Conservation (phyloP, 1,140 invertebrate species). For the Zaprionus nigranus region DNA sequence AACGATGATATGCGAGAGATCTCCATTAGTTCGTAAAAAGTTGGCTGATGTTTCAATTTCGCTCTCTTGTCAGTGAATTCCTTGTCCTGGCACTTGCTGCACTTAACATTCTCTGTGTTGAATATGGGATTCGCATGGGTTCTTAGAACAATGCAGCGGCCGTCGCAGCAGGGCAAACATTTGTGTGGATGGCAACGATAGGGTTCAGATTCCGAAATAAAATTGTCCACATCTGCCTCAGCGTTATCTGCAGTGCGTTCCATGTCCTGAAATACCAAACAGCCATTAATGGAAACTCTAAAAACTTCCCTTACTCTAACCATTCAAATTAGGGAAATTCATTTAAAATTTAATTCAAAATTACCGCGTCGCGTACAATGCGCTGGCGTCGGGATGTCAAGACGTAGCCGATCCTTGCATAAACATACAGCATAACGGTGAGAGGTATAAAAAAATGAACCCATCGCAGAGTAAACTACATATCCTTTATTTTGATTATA, state of each 20-base stretch:
- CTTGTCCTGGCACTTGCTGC: slow-evolving; percentile 59
- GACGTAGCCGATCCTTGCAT: slow-evolving; percentile 94
- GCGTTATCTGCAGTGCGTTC: slow-evolving; percentile 75
- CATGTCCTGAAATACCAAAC: slow-evolving; percentile 53
- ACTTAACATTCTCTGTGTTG: slow-evolving; percentile 55
- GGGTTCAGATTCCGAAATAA: slow-evolving; percentile 80
- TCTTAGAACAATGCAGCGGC: slow-evolving; percentile 51
- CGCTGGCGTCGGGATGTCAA: slow-evolving; percentile 88
- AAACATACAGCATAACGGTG: slow-evolving; percentile 96
- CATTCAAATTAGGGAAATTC: neutral
- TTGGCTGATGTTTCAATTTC: slow-evolving; percentile 71
- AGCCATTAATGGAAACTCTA: neutral
- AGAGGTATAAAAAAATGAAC: slow-evolving; percentile 97
- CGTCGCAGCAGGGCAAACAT: slow-evolving; percentile 70
- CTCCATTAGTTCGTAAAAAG: slow-evolving; percentile 80
- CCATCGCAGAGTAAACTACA: slow-evolving; percentile 94
- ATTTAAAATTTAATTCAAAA: slow-evolving; percentile 13
- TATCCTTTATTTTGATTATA: slow-evolving; percentile 94
- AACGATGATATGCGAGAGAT: slow-evolving; percentile 75
- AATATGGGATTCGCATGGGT: slow-evolving; percentile 26
- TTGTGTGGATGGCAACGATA: slow-evolving; percentile 78
- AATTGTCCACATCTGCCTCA: slow-evolving; percentile 73
- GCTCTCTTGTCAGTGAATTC: slow-evolving; percentile 50
- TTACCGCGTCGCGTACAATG: slow-evolving; percentile 82
- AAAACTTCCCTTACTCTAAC: neutral